Evolutionary conservation across 2,113 vertebrate genomes (phyloP).

Genomic region (Antennarius striatus): DNA sequence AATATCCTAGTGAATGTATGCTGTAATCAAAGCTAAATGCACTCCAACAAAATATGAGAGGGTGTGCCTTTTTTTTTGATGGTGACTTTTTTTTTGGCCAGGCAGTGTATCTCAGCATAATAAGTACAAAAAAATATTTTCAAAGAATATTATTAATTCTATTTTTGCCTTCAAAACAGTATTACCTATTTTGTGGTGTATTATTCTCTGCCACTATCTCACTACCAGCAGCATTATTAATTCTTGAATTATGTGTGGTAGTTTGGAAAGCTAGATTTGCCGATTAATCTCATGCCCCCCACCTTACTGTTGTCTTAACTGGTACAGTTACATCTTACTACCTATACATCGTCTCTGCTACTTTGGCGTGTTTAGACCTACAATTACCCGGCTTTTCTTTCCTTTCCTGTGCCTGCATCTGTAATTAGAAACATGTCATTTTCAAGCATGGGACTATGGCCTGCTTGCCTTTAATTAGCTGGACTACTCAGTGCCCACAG

Average conservation of each 20-base stretch:
- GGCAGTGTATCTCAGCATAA: too few species aligned
- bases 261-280: slow-evolving; percentile 2
- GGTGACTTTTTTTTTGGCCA: too few species aligned
- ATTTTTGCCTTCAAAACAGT: slow-evolving; percentile 13
- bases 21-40: too few species aligned
- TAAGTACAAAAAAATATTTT: background rate
- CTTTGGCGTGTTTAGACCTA: slow-evolving; percentile 54
- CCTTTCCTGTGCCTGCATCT: slow-evolving; percentile 58
- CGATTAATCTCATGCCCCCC: slow-evolving; percentile 35
- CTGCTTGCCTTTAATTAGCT: slow-evolving; percentile 71
- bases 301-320: slow-evolving; percentile 51
- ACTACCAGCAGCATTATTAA: slow-evolving; percentile 17
- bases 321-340: slow-evolving; percentile 41
- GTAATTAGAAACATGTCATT: slow-evolving; percentile 81
- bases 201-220: slow-evolving; percentile 13
- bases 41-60: too few species aligned
- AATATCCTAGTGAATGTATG: too few species aligned
- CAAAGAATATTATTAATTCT: slow-evolving; percentile 46
- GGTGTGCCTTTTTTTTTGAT: too few species aligned
- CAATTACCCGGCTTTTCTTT: slow-evolving; percentile 67
- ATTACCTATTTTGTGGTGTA: slow-evolving; percentile 18
- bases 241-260: too few species aligned
- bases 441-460: slow-evolving; percentile 71
- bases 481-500: slow-evolving; percentile 64
- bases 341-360: slow-evolving; percentile 50